These are phyloP conservation scores for Idaea straminata DNA, from an alignment of 2,888 invertebrate genomes.

Conservation along the genomic window DNA sequence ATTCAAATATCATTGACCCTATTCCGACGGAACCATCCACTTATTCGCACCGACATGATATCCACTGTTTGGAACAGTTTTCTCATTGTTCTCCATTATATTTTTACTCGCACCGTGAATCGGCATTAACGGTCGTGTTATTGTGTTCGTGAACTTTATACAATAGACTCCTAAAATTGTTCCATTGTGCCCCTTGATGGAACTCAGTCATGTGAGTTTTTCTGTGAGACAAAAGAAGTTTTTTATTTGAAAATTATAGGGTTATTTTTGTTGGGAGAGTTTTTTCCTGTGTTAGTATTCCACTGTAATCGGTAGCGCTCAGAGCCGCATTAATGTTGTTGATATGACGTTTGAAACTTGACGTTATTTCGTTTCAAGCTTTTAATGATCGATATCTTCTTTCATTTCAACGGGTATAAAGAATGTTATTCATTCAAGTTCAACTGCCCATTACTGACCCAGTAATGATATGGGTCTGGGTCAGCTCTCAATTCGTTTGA, in stretches of 20 bases:
- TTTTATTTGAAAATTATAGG: background rate
- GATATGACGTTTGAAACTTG: background rate
- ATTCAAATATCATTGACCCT: background rate
- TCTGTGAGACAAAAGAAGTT: background rate
- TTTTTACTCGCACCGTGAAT: slow-evolving; percentile 17
- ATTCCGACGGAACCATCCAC: slow-evolving; percentile 2
- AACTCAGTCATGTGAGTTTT: slow-evolving; percentile 8
- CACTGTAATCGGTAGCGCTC: background rate
- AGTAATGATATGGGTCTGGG: background rate
- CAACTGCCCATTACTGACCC: too few relatives aligned
- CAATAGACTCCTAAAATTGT: slow-evolving; percentile 19
- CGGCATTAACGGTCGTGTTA: slow-evolving; percentile 22
- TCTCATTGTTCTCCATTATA: slow-evolving; percentile 24
- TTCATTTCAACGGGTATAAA: background rate
- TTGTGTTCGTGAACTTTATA: slow-evolving; percentile 11
- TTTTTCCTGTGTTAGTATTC: background rate
- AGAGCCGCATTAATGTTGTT: background rate
- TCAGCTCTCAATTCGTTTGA: background rate
- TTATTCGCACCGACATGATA: background rate
- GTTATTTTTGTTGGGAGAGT: background rate
- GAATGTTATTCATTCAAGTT: background rate
- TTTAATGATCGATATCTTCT: background rate
- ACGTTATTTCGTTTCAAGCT: background rate
- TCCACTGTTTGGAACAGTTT: slow-evolving; percentile 12
- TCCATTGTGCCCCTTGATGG: slow-evolving; percentile 16